A percentile compares a stretch with the other conserved stretches of the same genome.
Conservation (phyloP, 2,797 vertebrate species). For the Anniella stebbinsi region DNA sequence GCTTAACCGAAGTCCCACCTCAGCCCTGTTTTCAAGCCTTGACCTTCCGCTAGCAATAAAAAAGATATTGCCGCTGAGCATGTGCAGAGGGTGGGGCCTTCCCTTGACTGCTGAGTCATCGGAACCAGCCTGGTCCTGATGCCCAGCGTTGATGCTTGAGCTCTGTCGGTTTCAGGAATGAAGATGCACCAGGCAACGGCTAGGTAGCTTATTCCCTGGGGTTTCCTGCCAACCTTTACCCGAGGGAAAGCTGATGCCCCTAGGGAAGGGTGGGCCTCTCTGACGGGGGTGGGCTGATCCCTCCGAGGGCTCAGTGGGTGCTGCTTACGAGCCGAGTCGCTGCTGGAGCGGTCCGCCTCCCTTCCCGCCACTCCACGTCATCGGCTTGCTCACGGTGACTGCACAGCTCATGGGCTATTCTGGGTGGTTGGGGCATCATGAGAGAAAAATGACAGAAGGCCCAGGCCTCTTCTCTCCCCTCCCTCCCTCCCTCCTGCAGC, state of each 20-base stretch:
- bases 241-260: background rate
- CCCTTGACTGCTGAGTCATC: background rate
- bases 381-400: background rate
- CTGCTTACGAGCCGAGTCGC: background rate
- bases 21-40: background rate
- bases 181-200: background rate
- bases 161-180: background rate
- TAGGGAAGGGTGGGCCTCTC: background rate
- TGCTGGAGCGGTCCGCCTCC: background rate
- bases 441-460: slow-evolving; percentile 8
- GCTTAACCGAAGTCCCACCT: background rate
- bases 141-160: too few relatives aligned
- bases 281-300: background rate
- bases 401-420: slow-evolving; percentile 34
- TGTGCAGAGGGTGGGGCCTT: background rate
- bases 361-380: background rate
- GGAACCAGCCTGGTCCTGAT: too few relatives aligned
- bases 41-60: too few relatives aligned
- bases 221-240: background rate
- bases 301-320: background rate
- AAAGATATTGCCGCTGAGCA: background rate
- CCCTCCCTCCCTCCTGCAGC: background rate
- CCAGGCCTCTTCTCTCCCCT: background rate
- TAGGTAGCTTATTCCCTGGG: background rate
- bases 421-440: slow-evolving; percentile 14